Conservation (phyloP, 2,797 vertebrate species). For the Gobio occitaniae region DNA sequence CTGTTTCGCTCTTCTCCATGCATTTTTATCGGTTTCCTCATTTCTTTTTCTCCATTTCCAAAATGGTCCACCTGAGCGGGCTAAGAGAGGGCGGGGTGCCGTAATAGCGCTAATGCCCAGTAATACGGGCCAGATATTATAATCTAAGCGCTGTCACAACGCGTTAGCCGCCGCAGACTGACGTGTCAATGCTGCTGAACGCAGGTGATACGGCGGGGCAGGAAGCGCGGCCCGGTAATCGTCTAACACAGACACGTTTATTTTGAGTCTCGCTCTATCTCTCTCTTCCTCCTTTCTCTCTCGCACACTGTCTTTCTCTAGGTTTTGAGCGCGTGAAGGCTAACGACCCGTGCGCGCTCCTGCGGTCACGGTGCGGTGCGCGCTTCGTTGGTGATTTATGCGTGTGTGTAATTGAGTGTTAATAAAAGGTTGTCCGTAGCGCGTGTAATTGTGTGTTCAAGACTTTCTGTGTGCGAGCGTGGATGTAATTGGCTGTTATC, state of each 20-base stretch:
- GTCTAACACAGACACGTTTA: conserved; percentile 79
- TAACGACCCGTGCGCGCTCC: conserved; percentile 67
- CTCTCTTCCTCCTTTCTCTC: background rate
- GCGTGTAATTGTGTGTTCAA: conserved; percentile 83
- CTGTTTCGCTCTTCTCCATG: conserved; percentile 61
- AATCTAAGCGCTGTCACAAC: conserved; percentile 87
- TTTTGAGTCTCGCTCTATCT: conserved; percentile 71
- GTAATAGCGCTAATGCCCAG: conserved; percentile 83
- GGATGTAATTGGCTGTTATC: conserved; percentile 85
- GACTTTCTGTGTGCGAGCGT: conserved; percentile 75
- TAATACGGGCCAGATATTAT: conserved; percentile 88
- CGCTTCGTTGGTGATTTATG: conserved; percentile 78
- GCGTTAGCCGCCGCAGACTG: conserved; percentile 82
- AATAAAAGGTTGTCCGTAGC: conserved; percentile 85
- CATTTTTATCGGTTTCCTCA: conserved; percentile 72
- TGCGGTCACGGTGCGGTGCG: conserved; percentile 64
- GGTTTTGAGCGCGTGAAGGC: conserved; percentile 44
- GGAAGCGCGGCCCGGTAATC: conserved; percentile 80
- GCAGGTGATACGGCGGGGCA: conserved; percentile 77
- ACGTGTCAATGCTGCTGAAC: conserved; percentile 82
- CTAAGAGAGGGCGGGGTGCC: conserved; percentile 63
- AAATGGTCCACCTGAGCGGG: conserved; percentile 77
- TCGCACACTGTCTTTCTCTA: background rate
- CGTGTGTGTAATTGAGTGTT: conserved; percentile 86
- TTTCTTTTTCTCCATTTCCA: conserved; percentile 59